Conservation (phyloP, 2,888 invertebrate species). For the Bhutanitis thaidina region DNA sequence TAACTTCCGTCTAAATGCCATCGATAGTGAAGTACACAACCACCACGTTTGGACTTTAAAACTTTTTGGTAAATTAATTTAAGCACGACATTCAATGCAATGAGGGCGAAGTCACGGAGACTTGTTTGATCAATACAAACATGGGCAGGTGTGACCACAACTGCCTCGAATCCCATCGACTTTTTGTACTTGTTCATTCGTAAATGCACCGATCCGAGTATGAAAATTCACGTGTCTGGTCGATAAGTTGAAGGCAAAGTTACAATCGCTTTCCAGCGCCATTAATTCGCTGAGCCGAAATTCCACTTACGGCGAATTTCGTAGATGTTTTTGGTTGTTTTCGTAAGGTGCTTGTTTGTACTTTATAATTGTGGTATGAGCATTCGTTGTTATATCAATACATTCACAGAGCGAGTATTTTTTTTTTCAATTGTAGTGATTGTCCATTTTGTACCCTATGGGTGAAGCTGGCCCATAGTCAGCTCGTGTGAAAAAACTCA, state of each 20-base stretch:
- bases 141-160: not conserved
- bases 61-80: no score
- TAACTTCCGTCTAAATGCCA: no score
- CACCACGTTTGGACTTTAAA: no score
- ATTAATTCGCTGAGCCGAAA: slow-evolving; percentile 6
- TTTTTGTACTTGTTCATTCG: not conserved
- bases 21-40: no score
- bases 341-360: no score
- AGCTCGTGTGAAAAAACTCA: no score
- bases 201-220: not conserved
- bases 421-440: no score
- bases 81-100: not conserved
- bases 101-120: not conserved
- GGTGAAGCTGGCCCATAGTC: no score
- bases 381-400: no score
- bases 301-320: slow-evolving; percentile 2
- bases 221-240: not conserved
- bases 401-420: no score
- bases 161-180: not conserved
- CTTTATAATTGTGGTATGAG: no score
- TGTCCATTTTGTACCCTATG: no score
- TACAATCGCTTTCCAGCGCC: slow-evolving; percentile 2
- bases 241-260: slow-evolving; percentile 11
- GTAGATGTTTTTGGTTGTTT: not conserved
- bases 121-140: not conserved